Conservation (phyloP, 2,797 vertebrate species). For the Cichlasoma orientale region DNA sequence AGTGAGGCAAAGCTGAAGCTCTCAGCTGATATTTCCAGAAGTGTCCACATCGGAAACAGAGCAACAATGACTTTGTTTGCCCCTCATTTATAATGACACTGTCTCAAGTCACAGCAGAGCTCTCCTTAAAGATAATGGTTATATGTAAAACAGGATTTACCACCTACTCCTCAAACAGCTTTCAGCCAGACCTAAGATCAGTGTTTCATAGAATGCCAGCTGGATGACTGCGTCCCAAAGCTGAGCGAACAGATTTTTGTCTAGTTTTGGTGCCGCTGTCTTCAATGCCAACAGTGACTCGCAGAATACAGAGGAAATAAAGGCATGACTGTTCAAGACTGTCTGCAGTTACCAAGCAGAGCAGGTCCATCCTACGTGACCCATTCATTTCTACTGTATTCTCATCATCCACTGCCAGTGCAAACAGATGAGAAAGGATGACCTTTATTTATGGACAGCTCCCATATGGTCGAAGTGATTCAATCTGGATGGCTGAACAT, state of each 20-base stretch:
- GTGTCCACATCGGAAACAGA: constrained; percentile 8
- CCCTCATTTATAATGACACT: background rate
- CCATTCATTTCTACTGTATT: background rate
- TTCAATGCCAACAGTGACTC: background rate
- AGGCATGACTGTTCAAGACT: background rate
- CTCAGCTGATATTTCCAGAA: constrained; percentile 3
- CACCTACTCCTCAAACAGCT: background rate
- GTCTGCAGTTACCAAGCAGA: background rate
- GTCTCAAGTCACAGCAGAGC: background rate
- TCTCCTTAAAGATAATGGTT: constrained; percentile 4
- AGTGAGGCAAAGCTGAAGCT: background rate
- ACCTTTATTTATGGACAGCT: background rate
- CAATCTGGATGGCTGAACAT: background rate
- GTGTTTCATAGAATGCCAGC: background rate
- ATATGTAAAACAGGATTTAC: background rate
- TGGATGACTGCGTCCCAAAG: background rate
- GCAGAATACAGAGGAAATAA: background rate
- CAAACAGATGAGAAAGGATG: background rate
- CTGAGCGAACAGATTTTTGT: background rate
- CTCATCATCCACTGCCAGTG: background rate
- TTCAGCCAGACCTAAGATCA: background rate
- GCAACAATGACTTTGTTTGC: background rate
- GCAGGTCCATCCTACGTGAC: background rate
- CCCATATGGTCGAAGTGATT: background rate
- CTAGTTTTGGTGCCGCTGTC: background rate